phyloP scores from a whole-genome alignment of 2,797 vertebrate genomes.

The Spinibarbus caldwelli region DNA sequence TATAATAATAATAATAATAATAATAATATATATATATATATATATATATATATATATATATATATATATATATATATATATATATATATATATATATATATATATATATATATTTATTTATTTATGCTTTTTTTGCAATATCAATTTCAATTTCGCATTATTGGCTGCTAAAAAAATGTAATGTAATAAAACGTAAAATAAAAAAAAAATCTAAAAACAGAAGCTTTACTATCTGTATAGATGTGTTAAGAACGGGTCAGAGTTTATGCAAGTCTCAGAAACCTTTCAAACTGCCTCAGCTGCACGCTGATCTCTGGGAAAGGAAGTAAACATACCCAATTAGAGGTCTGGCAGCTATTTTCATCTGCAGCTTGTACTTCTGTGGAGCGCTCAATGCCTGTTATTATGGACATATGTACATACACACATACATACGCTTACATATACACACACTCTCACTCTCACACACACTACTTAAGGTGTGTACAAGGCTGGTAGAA shows the following conservation, averaged over 20 bases:
- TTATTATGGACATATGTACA: slow-evolving; percentile 47
- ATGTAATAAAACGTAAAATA: too few relatives aligned
- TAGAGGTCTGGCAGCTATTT: slow-evolving; percentile 60
- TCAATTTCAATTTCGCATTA: too few relatives aligned
- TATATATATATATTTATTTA: too few relatives aligned
- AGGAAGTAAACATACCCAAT: slow-evolving; percentile 67
- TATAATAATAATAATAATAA: too few relatives aligned
- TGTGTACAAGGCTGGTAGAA: slow-evolving; percentile 33
- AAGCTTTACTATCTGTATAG: not conserved
- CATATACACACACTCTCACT: slow-evolving; percentile 12
- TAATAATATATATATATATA: too few relatives aligned
- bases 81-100: too few relatives aligned
- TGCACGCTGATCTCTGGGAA: slow-evolving; percentile 72
- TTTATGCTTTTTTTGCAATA: too few relatives aligned
- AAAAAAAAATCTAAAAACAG: not conserved
- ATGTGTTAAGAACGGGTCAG: slow-evolving; percentile 20
- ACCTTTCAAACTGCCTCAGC: slow-evolving; percentile 38
- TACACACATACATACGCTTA: slow-evolving; percentile 16
- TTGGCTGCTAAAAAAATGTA: too few relatives aligned
- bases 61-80: too few relatives aligned
- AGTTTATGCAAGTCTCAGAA: slow-evolving; percentile 18
- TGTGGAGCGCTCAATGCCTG: slow-evolving; percentile 48
- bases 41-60: too few relatives aligned
- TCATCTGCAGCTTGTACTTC: slow-evolving; percentile 46
- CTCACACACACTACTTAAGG: not conserved